Conservation (phyloP, 2,797 vertebrate species). For the Myotis findleyi region DNA sequence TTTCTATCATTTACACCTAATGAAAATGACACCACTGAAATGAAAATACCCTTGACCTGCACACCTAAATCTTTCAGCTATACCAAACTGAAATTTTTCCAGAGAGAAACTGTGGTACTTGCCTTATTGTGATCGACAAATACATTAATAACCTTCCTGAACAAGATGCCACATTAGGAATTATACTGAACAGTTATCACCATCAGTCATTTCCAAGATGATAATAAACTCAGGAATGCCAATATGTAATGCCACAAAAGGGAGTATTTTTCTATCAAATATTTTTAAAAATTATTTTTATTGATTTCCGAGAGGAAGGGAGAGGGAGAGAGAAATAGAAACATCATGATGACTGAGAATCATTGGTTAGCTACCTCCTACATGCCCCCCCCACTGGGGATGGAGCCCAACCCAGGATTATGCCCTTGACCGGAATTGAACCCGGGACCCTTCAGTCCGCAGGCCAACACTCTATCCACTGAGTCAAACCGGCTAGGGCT, state of each 20-base stretch:
- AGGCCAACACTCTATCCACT: too few relatives aligned
- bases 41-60: not conserved
- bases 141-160: constrained; percentile 35
- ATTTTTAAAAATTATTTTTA: too few relatives aligned
- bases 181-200: constrained; percentile 40
- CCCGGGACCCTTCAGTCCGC: too few relatives aligned
- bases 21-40: not conserved
- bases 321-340: too few relatives aligned
- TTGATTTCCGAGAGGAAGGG: too few relatives aligned
- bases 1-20: constrained; percentile 48
- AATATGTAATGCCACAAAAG: constrained; percentile 15
- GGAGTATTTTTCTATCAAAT: not conserved
- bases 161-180: constrained; percentile 16
- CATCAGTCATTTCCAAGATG: constrained; percentile 41
- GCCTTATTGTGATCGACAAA: constrained; percentile 26
- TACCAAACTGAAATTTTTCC: constrained; percentile 25
- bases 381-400: too few relatives aligned
- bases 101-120: not conserved
- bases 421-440: too few relatives aligned
- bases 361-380: too few relatives aligned
- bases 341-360: too few relatives aligned
- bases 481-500: too few relatives aligned
- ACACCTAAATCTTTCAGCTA: constrained; percentile 17
- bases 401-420: too few relatives aligned
- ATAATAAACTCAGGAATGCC: constrained; percentile 24